phyloP scores from a whole-genome alignment of 2,113 vertebrate species.

The Dendrocopos noguchii region DNA sequence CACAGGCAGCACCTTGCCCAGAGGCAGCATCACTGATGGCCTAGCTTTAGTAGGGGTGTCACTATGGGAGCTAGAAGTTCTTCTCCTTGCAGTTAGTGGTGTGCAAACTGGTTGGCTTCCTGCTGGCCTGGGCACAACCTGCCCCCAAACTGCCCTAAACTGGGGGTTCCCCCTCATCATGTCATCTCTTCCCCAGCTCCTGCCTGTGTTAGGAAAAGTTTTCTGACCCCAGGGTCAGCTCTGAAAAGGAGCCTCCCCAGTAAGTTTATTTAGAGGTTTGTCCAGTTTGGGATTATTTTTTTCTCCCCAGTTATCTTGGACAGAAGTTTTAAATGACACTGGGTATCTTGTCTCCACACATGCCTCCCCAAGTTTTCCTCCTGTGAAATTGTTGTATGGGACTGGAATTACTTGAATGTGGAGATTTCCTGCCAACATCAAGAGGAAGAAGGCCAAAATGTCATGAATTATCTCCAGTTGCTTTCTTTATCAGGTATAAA shows the following conservation, averaged over 20 bases:
- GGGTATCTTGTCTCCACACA: too few relatives aligned
- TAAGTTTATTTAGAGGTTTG: background rate
- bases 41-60: rapidly evolving
- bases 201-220: background rate
- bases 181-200: background rate
- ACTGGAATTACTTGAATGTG: background rate
- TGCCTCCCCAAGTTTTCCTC: background rate
- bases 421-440: background rate
- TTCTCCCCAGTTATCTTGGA: background rate
- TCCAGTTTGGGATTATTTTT: background rate
- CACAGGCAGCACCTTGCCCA: background rate
- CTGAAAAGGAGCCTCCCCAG: rapidly evolving
- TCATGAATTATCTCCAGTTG: background rate
- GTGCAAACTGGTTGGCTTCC: rapidly evolving
- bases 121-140: rapidly evolving
- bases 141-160: rapidly evolving
- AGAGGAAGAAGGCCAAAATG: background rate
- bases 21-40: background rate
- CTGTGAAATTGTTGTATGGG: background rate
- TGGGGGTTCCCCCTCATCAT: rapidly evolving
- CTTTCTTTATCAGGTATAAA: background rate
- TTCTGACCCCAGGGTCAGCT: background rate
- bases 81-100: background rate
- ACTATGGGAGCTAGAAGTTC: background rate
- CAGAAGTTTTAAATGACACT: background rate